Conservation (phyloP, 2,797 vertebrate genomes). For the Australoheros facetus region DNA sequence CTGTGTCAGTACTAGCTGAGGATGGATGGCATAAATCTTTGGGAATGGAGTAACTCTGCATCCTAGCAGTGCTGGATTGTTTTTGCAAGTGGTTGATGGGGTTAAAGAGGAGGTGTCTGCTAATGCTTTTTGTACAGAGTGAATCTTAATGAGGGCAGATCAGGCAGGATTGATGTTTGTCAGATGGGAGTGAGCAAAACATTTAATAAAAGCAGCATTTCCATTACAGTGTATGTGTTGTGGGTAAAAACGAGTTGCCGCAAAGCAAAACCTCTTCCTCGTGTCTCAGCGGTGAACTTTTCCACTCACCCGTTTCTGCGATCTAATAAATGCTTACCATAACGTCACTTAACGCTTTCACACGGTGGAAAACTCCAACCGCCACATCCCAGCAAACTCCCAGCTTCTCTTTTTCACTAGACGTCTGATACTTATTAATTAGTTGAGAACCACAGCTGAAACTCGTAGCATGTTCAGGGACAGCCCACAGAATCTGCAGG, state of each 20-base stretch:
- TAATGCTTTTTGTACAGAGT: not conserved
- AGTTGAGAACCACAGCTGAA: not conserved
- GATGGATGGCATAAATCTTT: constrained; percentile 61
- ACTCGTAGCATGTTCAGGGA: not conserved
- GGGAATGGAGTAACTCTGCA: constrained; percentile 31
- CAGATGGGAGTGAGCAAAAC: not conserved
- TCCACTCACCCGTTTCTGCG: constrained; percentile 27
- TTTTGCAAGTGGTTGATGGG: constrained; percentile 24
- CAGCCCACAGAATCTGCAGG: not conserved
- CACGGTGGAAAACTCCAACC: constrained; percentile 26
- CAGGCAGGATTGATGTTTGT: not conserved
- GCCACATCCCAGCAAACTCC: constrained; percentile 17
- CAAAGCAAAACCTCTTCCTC: not conserved
- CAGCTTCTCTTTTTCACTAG: constrained; percentile 2
- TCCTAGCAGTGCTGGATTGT: not conserved
- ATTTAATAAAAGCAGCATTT: not conserved
- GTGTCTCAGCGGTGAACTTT: not conserved
- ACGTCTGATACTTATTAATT: not conserved
- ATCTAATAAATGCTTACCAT: constrained; percentile 35
- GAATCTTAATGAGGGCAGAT: not conserved
- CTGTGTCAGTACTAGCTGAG: constrained; percentile 55
- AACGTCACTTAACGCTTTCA: constrained; percentile 31
- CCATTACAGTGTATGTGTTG: not conserved
- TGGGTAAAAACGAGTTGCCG: not conserved
- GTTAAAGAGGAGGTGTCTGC: not conserved